Base-by-base conservation (phyloP, 2,888 invertebrate species). In the Agelastica alni region DNA sequence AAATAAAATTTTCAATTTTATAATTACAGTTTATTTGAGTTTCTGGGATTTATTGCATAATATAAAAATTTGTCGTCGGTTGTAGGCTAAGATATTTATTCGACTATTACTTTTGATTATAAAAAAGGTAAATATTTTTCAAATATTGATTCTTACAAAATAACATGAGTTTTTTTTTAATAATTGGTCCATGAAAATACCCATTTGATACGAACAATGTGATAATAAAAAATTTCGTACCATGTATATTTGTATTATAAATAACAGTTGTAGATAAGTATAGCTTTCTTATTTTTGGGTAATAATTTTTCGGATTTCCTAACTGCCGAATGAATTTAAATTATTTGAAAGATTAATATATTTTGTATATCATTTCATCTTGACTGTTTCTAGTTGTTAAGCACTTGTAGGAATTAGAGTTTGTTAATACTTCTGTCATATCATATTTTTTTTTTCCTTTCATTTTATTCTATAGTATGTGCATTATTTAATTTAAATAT, bases 231-330 rank as follows among this genome's bases (percentile, higher is more conserved):
- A 62, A 63, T 58, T 59, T 59, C 56, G 58, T 61, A 64, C 57
- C 61, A 58, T 67, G 67, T 65, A 67, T 67, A 68, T 66, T 66
- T 69, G 66, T 69, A 67, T 63, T 60, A 66, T 63, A 63, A 49
- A 39, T 63, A 62, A 59, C 58, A 60, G 56, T 20, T 60, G 63
- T 66, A 66, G 66, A 63, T 65, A 64, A 54, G 53, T 20, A 28
- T 55, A 60, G 58, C 51, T 59, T 57, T 62, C 52, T 57, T 53
- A 55, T 56, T 53, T 55, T 56, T 48, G 34, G 47, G 37, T 51
- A 31, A 49, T 45, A 17, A 20, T 45, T 34, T 48, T 4, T 6
- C 41, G 36, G 22, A 36, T n/a, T 44, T 55, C 41, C 32, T 36
- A 53, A 60, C 51, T 56, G 56, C 58, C 55, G 39, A 61, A 46